Evolutionary conservation across 2,888 invertebrate species (phyloP).

Genomic region (Papilio gigon): DNA sequence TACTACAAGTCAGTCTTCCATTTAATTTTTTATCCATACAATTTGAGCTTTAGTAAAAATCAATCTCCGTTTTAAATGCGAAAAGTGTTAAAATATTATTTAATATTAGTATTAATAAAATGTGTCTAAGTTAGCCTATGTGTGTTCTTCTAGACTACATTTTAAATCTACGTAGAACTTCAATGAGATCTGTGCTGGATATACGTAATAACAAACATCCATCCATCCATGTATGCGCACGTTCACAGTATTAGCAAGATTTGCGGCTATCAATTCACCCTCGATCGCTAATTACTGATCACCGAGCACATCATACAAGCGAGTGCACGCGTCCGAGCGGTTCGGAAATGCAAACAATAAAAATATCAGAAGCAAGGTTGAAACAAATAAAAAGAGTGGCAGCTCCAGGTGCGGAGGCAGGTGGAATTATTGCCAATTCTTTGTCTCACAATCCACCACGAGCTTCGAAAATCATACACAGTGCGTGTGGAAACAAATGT

Average conservation of each 20-base stretch:
- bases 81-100: not conserved
- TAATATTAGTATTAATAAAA: too few relatives aligned
- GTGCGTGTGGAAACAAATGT: conserved; percentile 1
- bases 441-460: conserved; percentile 73
- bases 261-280: not conserved
- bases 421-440: conserved; percentile 82
- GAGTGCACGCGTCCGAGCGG: conserved; percentile 59
- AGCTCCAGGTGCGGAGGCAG: conserved; percentile 80
- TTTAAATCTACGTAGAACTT: too few relatives aligned
- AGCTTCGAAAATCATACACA: conserved; percentile 59
- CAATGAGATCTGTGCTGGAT: too few relatives aligned
- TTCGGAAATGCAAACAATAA: conserved; percentile 75
- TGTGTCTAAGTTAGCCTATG: too few relatives aligned
- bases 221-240: too few relatives aligned
- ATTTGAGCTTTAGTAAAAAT: not conserved
- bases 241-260: too few relatives aligned
- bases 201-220: too few relatives aligned
- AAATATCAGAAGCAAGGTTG: conserved; percentile 78
- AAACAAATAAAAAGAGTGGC: conserved; percentile 81
- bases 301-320: conserved; percentile 39
- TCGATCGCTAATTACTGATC: conserved; percentile 26
- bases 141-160: too few relatives aligned
- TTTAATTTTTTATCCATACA: not conserved
- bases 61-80: not conserved
- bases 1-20: not conserved